Conservation (phyloP, 2,797 vertebrate genomes). For the Peromyscus attwateri region DNA sequence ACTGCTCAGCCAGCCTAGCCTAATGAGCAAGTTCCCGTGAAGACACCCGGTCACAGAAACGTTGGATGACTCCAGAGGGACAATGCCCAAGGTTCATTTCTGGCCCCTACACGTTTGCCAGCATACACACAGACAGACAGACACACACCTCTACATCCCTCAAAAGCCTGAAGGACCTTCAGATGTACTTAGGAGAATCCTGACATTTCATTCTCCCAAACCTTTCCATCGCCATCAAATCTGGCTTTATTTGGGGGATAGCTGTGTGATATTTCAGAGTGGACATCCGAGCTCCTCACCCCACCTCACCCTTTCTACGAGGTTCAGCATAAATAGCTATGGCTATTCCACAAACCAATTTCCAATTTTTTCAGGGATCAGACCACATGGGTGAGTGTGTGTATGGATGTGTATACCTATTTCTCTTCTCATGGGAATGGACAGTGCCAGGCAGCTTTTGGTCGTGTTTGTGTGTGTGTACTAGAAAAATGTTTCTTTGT, state of each 20-base stretch:
- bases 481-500: slow-evolving; percentile 51
- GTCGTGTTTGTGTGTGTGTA: neutral
- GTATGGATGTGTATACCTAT: neutral
- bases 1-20: neutral
- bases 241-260: neutral
- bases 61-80: neutral
- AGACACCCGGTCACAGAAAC: no score
- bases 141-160: neutral
- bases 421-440: slow-evolving; percentile 67
- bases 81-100: neutral
- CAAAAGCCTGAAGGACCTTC: neutral
- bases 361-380: slow-evolving; percentile 77
- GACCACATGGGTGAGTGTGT: neutral
- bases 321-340: slow-evolving; percentile 57
- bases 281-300: no score
- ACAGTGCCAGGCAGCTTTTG: neutral
- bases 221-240: neutral
- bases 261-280: slow-evolving; percentile 14
- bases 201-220: slow-evolving; percentile 11
- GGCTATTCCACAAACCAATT: slow-evolving; percentile 77
- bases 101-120: neutral
- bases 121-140: neutral
- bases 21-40: neutral
- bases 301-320: neutral
- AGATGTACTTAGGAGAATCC: slow-evolving; percentile 13